Evolutionary conservation across 1,140 invertebrate genomes (phyloP), one percentile per base, ranked within the genome.

Genomic region (Patella vulgata): DNA sequence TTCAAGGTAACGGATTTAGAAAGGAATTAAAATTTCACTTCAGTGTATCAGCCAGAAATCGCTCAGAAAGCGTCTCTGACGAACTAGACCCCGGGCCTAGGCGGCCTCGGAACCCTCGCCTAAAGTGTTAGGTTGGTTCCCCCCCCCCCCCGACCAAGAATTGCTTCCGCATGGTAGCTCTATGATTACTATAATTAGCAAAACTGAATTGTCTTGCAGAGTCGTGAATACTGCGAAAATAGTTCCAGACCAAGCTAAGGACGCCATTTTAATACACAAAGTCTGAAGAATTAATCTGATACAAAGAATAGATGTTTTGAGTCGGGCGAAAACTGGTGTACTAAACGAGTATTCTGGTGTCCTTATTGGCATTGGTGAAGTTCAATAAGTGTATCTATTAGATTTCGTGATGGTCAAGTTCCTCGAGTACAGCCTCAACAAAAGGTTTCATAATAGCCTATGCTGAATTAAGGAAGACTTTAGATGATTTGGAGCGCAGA

Each of bases 81-180:
- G n/a, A n/a, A 31, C 21, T 25, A 46, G 28, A n/a, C n/a, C n/a
- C 43, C 47, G 14, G 36, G 23, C 14, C 42, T 58, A 17, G 43
- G 30, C 2, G 11, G 28, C 68, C 61, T 65, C 69, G 71, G 31
- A 36, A 69, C n/a, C n/a, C n/a, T n/a, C n/a, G n/a, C n/a, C n/a
- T n/a, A n/a, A n/a, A n/a, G n/a, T n/a, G n/a, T n/a, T 42, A 66
- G n/a, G n/a, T n/a, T n/a, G 9, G 42, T 44, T 1, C 55, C 14
- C 3, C 12, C 3, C 0, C 12, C 1, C 17, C 21, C 3, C 9
- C 19, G 33, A 14, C 12, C 31, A 3, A 47, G 52, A 12, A 19
- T 31, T 9, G 19, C 36, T 5, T 48, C 50, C 25, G 40, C 12
- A 1, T 54, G 33, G 23, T 6, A 31, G n/a, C 1, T 2, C 6